These are phyloP conservation scores for Staurois parvus DNA, from an alignment of 2,797 vertebrate genomes.

Conservation along the genomic window DNA sequence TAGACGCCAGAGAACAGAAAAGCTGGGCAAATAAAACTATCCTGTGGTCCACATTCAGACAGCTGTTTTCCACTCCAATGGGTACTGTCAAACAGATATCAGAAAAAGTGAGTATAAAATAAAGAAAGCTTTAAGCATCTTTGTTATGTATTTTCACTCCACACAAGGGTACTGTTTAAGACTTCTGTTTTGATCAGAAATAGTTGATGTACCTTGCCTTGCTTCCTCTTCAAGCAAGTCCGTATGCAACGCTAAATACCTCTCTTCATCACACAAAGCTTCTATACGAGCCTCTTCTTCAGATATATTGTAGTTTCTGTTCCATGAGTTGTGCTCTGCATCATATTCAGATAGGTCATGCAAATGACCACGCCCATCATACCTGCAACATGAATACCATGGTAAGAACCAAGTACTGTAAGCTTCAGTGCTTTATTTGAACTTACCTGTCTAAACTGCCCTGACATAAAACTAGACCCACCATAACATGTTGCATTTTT, in stretches of 20 bases:
- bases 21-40: slow-evolving; percentile 82
- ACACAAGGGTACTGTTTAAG: slow-evolving; percentile 6
- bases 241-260: slow-evolving; percentile 98
- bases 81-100: slow-evolving; percentile 85
- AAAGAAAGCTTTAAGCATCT: slow-evolving; percentile 68
- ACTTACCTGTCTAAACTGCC: slow-evolving; percentile 53
- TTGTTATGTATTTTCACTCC: slow-evolving; percentile 48
- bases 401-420: slow-evolving; percentile 77
- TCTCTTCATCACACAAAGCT: slow-evolving; percentile 96
- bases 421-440: slow-evolving; percentile 60
- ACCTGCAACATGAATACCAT: slow-evolving; percentile 88
- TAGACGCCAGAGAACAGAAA: slow-evolving; percentile 80
- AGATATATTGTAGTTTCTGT: slow-evolving; percentile 93
- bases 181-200: slow-evolving; percentile 59
- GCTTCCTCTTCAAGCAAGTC: slow-evolving; percentile 99
- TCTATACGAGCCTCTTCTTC: slow-evolving; percentile 98
- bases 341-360: slow-evolving; percentile 99
- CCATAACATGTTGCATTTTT: background rate
- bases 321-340: slow-evolving; percentile 93
- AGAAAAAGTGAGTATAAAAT: slow-evolving; percentile 86
- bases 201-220: slow-evolving; percentile 91
- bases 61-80: slow-evolving; percentile 82
- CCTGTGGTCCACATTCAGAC: slow-evolving; percentile 84
- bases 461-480: slow-evolving; percentile 6
- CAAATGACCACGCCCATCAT: slow-evolving; percentile 98